Conservation (phyloP, 53 echinoderm and acorn worm genomes). For the Echinometra lucunter region DNA sequence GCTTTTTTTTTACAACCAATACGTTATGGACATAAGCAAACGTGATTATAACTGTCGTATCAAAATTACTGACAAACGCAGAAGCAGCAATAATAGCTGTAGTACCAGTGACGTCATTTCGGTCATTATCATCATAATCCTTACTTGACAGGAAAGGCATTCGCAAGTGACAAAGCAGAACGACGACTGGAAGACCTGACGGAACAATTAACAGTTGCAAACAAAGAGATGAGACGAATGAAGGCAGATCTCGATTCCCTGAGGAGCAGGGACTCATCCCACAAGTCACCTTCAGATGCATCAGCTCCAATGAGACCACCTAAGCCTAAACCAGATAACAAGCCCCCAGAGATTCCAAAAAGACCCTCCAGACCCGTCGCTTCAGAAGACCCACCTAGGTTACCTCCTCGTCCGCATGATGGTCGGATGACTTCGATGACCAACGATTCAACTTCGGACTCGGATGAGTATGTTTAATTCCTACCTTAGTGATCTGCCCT, state of each 20-base stretch:
- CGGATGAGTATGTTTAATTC: neutral
- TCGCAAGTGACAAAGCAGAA: neutral
- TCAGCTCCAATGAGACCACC: neutral
- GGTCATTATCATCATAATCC: neutral
- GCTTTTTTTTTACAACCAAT: no score
- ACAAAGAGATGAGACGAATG: constrained; percentile 48
- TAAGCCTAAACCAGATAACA: neutral
- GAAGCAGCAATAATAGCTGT: neutral
- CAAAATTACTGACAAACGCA: neutral
- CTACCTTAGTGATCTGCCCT: neutral
- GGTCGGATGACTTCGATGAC: no score
- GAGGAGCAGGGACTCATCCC: neutral
- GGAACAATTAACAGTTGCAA: neutral
- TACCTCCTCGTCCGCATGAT: neutral
- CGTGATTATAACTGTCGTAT: no score
- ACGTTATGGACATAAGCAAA: no score
- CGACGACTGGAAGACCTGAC: neutral
- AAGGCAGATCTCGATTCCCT: constrained; percentile 25
- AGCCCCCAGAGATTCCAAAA: constrained; percentile 5
- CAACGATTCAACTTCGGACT: neutral
- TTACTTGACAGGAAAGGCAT: neutral
- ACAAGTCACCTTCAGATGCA: neutral
- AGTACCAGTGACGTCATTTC: neutral
- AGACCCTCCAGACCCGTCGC: neutral
- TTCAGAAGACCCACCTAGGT: neutral